Evolutionary conservation across 2,888 invertebrate genomes (phyloP), one percentile per base, ranked within the genome.

Genomic region (Ommatoiulus sabulosus): DNA sequence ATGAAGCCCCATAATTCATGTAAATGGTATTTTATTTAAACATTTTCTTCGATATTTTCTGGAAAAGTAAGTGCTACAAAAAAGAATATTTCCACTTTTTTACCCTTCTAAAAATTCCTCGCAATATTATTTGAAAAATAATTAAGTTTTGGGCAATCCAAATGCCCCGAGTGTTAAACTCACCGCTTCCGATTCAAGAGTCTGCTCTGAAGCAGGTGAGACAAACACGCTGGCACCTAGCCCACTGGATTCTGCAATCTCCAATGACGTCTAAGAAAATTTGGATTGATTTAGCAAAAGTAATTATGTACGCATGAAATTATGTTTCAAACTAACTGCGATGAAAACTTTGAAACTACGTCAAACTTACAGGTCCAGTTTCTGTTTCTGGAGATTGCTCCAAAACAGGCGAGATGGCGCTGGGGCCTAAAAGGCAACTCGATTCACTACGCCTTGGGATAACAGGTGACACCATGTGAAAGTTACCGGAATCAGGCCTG

Each of bases 141-240:
- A 35, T 35, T 35, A 35, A 35, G 35, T 35, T 35, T 35, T 35
- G 35, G 35, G 35, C 0, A 35, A 35, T 35, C 35, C 35, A 35
- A 35, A 35, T 35, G 35, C 35, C 35, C 35, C 35, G 35, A 35
- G 35, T 35, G 35, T 2, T 35, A 24, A n/a, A 20, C 48, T 72
- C 12, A 63, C 80, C 0, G n/a, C 20, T 20, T 44, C 57, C 17
- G 17, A 8, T 35, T 44, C 48, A 3, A 48, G 35, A 20, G 88
- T 44, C 46, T 88, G 88, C 35, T 88, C 88, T 10, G n/a, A 48
- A 48, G n/a, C 52, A 8, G 88, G 44, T 10, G 84, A 48, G 17
- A 88, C 88, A 43, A 46, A 44, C 43, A 84, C 84, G 24, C 88
- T 88, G 24, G 63, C 88, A 7, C 43, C 85, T 57, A 88, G 46